Conservation (phyloP, 2,797 vertebrate genomes). For the Hirundo rustica region DNA sequence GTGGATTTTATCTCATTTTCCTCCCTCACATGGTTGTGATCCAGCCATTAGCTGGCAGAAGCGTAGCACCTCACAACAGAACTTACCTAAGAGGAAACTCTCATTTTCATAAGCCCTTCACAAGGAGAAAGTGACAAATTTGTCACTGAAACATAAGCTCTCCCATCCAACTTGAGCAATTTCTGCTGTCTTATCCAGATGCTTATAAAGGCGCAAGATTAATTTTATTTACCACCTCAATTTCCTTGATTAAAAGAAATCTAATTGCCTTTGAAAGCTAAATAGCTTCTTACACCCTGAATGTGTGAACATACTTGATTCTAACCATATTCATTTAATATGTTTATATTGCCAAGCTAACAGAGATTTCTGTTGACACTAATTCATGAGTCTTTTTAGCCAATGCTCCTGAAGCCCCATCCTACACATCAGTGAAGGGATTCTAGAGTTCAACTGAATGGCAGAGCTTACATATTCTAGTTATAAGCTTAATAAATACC, state of each 20-base stretch:
- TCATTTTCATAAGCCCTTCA: neutral
- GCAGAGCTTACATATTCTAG: neutral
- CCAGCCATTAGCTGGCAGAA: neutral
- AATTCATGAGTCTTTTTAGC: neutral
- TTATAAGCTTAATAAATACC: neutral
- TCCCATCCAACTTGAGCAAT: neutral
- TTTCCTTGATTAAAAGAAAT: constrained; percentile 10
- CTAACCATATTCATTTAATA: neutral
- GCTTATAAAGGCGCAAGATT: neutral
- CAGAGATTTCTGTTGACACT: neutral
- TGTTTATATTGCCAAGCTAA: neutral
- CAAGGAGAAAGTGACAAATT: neutral
- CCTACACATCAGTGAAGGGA: neutral
- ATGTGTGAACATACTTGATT: neutral
- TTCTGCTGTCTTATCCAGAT: neutral
- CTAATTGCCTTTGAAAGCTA: neutral
- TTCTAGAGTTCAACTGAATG: neutral
- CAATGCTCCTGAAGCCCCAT: neutral
- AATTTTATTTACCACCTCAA: neutral
- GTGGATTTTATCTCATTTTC: neutral
- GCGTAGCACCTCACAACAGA: neutral
- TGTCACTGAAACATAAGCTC: neutral
- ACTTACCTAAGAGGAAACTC: neutral
- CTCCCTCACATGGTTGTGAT: neutral
- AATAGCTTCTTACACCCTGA: neutral